Evolutionary conservation across 1,140 invertebrate genomes (phyloP), one percentile per base, ranked within the genome.

Genomic region (Psilanteris sp.): DNA sequence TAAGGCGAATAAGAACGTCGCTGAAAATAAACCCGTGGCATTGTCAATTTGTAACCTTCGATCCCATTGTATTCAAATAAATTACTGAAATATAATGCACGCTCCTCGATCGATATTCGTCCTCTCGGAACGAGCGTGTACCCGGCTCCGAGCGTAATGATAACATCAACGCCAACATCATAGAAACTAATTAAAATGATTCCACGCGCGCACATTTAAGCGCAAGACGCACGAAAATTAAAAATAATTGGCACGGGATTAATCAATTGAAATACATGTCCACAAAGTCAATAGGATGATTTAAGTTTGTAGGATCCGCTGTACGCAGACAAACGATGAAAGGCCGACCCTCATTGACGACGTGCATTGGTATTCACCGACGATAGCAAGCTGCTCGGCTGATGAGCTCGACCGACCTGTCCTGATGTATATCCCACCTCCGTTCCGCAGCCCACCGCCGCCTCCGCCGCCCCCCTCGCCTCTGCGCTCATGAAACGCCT

Each of bases 281-380:
- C 39, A 44, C 61, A 54, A 66, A 50, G 61, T 64, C 57, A 48
- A 48, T 50, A 48, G 52, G 52, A 73, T 64, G 70, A 73, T 57
- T 64, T 64, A 73, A 73, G 61, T 73, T 73, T 54, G 44, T 20
- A 66, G 59, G 52, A 34, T 50, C 26, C 43, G 59, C 22, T 46
- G 39, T 29, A 26, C 36, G 48, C 55, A 18, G 59, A 59, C 52
- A 52, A 59, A 44, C 70, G 70, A 73, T 66, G 70, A 66, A 66
- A 66, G 54, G 61, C 70, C 70, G 52, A 73, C 70, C 70, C 59
- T 73, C 54, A 74, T 74, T 74, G 71, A 61, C 54, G 61, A 61
- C 44, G 54, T 37, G 68, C 80, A 87, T 87, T 84, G 82, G 84
- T 86, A 87, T 87, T 86, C 86, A 82, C 77, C 78, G 68, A 78